Percentiles rank a stretch among this genome's conserved stretches.
These are phyloP conservation scores for Dynastes tityus DNA, from an alignment of 2,888 invertebrate genomes.

Conservation along the genomic window DNA sequence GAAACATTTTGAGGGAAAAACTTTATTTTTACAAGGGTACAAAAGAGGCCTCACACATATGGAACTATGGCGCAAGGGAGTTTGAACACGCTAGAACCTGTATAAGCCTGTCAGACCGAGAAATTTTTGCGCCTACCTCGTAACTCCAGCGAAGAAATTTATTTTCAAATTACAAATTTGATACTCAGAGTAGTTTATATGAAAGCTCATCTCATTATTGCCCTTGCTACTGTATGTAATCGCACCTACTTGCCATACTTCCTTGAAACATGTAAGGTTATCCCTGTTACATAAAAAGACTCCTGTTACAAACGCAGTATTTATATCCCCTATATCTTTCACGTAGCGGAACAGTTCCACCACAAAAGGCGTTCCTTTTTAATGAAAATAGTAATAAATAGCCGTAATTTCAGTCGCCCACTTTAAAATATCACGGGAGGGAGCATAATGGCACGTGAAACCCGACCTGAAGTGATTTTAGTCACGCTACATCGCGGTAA, in stretches of 20 bases:
- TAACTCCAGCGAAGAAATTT: not conserved
- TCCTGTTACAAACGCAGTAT: not conserved
- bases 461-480: constrained; percentile 60
- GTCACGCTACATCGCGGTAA: constrained; percentile 64
- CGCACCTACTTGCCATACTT: not conserved
- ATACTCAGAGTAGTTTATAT: not conserved
- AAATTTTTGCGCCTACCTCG: too few relatives aligned
- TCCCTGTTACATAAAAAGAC: not conserved
- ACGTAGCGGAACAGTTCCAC: not conserved
- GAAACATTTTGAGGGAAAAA: too few relatives aligned
- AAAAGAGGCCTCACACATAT: too few relatives aligned
- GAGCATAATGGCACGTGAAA: constrained; percentile 57
- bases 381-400: constrained; percentile 45
- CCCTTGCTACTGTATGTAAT: not conserved
- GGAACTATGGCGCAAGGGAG: too few relatives aligned
- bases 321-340: not conserved
- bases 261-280: not conserved
- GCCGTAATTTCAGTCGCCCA: constrained; percentile 28
- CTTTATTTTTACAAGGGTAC: too few relatives aligned
- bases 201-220: too few relatives aligned
- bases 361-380: constrained; percentile 22
- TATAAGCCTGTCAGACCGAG: too few relatives aligned
- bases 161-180: not conserved
- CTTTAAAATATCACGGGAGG: constrained; percentile 44
- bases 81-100: too few relatives aligned